Percentiles rank a stretch among this genome's conserved stretches.
Evolutionary conservation across 2,797 vertebrate species (phyloP).

Genomic region (Choloepus didactylus): DNA sequence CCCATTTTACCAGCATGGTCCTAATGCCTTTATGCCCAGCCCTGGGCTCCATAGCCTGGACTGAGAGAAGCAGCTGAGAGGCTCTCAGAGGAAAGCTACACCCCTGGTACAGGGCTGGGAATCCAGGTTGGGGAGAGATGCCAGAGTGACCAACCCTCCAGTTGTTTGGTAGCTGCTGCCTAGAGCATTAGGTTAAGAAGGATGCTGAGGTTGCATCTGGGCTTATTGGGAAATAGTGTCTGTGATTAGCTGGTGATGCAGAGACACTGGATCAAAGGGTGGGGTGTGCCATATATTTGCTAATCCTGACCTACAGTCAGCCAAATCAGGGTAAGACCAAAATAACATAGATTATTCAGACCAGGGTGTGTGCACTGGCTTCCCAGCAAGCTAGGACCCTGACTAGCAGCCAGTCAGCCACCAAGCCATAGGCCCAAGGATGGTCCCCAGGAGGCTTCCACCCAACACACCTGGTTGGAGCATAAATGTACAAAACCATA

Average conservation of each 20-base stretch:
- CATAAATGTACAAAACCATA: rapidly evolving
- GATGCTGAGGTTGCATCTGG: not conserved
- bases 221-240: not conserved
- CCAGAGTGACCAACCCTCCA: not conserved
- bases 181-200: not conserved
- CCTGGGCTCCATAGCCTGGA: not conserved
- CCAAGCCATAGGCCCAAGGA: no score
- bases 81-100: not conserved
- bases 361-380: not conserved
- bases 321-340: not conserved
- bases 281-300: not conserved
- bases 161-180: not conserved
- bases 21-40: not conserved
- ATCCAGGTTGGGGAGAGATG: not conserved
- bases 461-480: rapidly evolving
- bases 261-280: not conserved
- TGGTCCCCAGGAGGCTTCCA: not conserved
- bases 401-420: not conserved
- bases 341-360: not conserved
- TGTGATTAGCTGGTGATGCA: not conserved
- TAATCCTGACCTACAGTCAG: not conserved
- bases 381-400: not conserved
- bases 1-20: not conserved
- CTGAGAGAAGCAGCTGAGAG: not conserved
- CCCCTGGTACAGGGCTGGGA: not conserved